Percentiles rank a stretch among this genome's conserved stretches.
Conservation (phyloP, 2,888 invertebrate species). For the Coenonympha arcania region DNA sequence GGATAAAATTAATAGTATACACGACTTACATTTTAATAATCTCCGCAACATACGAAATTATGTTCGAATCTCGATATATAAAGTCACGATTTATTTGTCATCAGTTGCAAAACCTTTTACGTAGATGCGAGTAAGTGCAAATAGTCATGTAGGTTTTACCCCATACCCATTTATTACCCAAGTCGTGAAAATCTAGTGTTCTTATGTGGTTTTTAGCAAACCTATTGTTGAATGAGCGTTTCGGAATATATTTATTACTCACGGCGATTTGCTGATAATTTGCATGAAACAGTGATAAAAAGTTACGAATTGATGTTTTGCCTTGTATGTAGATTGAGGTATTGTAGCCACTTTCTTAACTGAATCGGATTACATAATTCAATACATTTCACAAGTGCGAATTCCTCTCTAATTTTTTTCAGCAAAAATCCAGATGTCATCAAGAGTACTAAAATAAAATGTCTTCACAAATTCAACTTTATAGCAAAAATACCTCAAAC, state of each 20-base stretch:
- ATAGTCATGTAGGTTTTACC: background rate
- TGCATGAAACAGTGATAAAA: conserved; percentile 42
- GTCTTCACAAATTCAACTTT: too few species aligned
- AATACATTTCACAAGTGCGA: too few species aligned
- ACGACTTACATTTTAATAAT: background rate
- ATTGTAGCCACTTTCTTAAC: too few species aligned
- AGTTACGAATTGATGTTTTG: conserved; percentile 1
- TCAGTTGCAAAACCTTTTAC: background rate
- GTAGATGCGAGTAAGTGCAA: background rate
- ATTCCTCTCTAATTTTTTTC: too few species aligned
- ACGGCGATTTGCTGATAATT: conserved; percentile 36
- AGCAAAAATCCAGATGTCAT: too few species aligned
- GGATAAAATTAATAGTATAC: too few species aligned
- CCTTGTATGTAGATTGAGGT: background rate
- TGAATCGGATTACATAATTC: too few species aligned
- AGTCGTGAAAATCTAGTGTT: conserved; percentile 14
- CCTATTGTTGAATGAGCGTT: conserved; percentile 35
- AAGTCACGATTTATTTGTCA: background rate
- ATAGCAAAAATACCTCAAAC: too few species aligned
- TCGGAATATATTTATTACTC: conserved; percentile 34
- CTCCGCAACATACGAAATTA: background rate
- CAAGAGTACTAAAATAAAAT: too few species aligned
- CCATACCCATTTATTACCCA: too few species aligned
- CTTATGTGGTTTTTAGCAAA: conserved; percentile 35
- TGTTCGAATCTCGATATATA: background rate